phyloP scores from a whole-genome alignment of 2,888 invertebrate species.

The Belgica antarctica region DNA sequence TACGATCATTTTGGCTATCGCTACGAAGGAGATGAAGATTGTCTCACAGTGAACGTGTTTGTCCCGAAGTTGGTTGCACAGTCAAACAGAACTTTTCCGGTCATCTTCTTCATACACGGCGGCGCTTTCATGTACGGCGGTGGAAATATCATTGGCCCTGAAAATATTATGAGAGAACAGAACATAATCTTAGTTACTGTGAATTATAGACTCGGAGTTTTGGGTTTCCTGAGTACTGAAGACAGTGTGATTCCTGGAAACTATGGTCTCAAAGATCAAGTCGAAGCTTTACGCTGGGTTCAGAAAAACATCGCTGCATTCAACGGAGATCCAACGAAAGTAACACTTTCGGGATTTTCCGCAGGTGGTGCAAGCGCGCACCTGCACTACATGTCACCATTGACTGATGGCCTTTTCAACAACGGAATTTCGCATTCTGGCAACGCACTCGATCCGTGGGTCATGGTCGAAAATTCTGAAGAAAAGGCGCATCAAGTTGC shows the following conservation, averaged over 20 bases:
- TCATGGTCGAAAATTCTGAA: slow-evolving; percentile 58
- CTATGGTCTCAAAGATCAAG: slow-evolving; percentile 58
- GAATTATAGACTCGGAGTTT: slow-evolving; percentile 68
- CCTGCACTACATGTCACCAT: slow-evolving; percentile 56
- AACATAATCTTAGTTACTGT: slow-evolving; percentile 67
- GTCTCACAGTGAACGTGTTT: slow-evolving; percentile 65
- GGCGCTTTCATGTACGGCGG: slow-evolving; percentile 69
- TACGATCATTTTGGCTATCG: slow-evolving; percentile 59
- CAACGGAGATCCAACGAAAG: slow-evolving; percentile 54
- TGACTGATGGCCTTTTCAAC: slow-evolving; percentile 57
- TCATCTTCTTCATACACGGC: slow-evolving; percentile 66
- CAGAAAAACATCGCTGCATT: slow-evolving; percentile 55
- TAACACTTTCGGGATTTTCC: slow-evolving; percentile 58
- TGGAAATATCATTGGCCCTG: slow-evolving; percentile 58
- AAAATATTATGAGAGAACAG: slow-evolving; percentile 60
- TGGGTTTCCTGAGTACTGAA: slow-evolving; percentile 60
- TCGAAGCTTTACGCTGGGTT: slow-evolving; percentile 56
- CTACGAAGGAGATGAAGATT: slow-evolving; percentile 67
- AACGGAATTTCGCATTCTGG: slow-evolving; percentile 71
- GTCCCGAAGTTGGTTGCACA: slow-evolving; percentile 54
- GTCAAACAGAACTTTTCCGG: slow-evolving; percentile 58
- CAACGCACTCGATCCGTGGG: slow-evolving; percentile 63
- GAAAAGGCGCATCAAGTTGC: slow-evolving; percentile 65
- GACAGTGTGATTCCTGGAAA: slow-evolving; percentile 57
- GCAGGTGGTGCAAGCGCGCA: slow-evolving; percentile 56